Base-by-base conservation (phyloP, 2,113 vertebrate genomes). In the Varanus salvator region DNA sequence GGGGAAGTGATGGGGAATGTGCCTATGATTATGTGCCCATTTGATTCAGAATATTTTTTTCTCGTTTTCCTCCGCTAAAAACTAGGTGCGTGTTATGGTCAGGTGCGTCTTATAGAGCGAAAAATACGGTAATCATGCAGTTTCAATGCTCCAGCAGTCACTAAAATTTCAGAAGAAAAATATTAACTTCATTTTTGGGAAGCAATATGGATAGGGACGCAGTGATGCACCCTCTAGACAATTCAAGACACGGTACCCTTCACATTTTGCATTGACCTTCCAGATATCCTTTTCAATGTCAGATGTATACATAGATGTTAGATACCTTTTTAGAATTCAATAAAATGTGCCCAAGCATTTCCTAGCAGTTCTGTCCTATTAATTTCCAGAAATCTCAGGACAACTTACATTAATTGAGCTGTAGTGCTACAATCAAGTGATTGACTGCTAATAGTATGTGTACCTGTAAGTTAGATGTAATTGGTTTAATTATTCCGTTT, bases 311-410 rank as follows among this genome's bases (percentile, higher is more conserved):
- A 27, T 6, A 31, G 91, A 85, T 80, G 1, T 80, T 2, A 92
- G 29, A 11, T 17, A 38, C 4, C 1, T 0, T 6, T 89, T 89
- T 69, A 68, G 25, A 92, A 80, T 4, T 85, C 50, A 87, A 8
- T 38, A 91, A 80, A 0, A 92, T 8, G 4, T 57, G 88, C 92
- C 92, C 91, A 93, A 93, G 91, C 8, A 0, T 77, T 91, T 15
- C 4, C 64, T 50, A 92, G 68, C 11, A 94, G 78, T 77, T 91
- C 6, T 94, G 57, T 57, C 86, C 91, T 76, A 66, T 91, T 89
- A 1, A 90, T 91, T 88, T 92, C 83, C 17, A 87, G 25, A 83
- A 92, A 92, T 64, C 87, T 57, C 31, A n/a, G 69, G 78, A 76
- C 80, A 80, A 71, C 34, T 54, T 86, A 83, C 0, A 50, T 92